Base-by-base conservation (phyloP, 2,113 vertebrate species). In the Elaphurus davidianus region DNA sequence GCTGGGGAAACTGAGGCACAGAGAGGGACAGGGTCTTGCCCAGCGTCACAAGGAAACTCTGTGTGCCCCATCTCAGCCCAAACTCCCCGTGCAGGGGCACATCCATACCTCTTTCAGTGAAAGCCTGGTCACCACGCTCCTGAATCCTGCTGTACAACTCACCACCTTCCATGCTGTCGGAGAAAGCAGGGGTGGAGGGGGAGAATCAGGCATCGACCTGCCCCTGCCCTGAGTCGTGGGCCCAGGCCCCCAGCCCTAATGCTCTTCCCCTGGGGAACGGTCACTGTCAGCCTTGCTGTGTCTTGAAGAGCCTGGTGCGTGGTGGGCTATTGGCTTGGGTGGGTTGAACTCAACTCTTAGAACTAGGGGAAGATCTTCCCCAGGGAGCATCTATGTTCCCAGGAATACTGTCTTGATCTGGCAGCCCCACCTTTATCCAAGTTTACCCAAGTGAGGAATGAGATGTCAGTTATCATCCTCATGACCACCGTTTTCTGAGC, bases 91-190 rank as follows among this genome's bases (percentile, higher is more conserved):
- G 54, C 89, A 30, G 60, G 15, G 9, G 17, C 43, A n/a, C 1
- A 6, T 59, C 90, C 67, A 0, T 98, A 99, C 99, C 99, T 99
- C 99, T 99, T 98, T 99, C 99, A 8, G 99, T 99, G 98, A 99
- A 99, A 92, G 99, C 99, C 97, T 99, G 99, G 98, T 99, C 99
- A 71, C 99, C 99, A 98, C 99, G 99, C 95, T 99, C 99, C 98
- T 99, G 99, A 98, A 99, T 99, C 87, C 99, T 99, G 98, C 99
- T 99, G 96, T 99, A 99, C 95, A 99, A 99, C 98, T 99, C 99
- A 94, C 99, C 99, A n/a, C 99, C 99, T 97, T 99, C 99, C 99
- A 99, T 99, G 97, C 99, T 99, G 98, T 62, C 98, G 98, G 97
- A 98, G 92, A 98, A 87, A 76, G 62, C 12, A 16, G 94, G 84